These are phyloP conservation scores for Chloroclysta siterata DNA, from an alignment of 2,888 invertebrate species.

Conservation along the genomic window DNA sequence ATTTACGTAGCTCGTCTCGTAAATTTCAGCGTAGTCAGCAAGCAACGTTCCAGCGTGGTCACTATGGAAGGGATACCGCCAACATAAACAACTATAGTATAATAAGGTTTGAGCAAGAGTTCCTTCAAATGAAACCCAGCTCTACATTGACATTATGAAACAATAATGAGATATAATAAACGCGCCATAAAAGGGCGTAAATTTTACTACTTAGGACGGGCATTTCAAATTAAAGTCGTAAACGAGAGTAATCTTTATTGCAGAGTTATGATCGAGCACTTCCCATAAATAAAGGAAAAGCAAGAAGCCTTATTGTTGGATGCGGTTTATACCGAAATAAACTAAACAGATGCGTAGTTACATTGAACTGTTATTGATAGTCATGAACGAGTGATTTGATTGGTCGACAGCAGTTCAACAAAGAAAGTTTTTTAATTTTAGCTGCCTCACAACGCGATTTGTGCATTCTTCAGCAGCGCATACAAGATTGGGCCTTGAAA, in stretches of 20 bases:
- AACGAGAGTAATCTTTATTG: constrained; percentile 48
- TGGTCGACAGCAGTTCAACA: not conserved
- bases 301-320: constrained; percentile 3
- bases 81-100: no score
- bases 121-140: constrained; percentile 5
- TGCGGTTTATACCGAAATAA: not conserved
- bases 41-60: no score
- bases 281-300: constrained; percentile 23
- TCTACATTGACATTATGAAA: constrained; percentile 35
- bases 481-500: not conserved
- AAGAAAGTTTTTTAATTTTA: not conserved
- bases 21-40: no score
- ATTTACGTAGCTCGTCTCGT: not conserved
- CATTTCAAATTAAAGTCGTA: constrained; percentile 39
- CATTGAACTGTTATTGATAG: not conserved
- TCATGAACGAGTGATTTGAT: not conserved
- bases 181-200: constrained; percentile 31
- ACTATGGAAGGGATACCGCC: no score
- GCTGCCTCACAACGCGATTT: no score
- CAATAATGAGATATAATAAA: constrained; percentile 36
- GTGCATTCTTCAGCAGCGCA: not conserved
- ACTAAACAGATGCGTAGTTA: not conserved
- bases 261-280: constrained; percentile 26
- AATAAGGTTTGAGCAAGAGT: not conserved
- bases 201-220: constrained; percentile 29